These are phyloP conservation scores for Apostichopus parvimensis DNA, from an alignment of 35 echinoderm and acorn worm genomes.

Conservation along the genomic window DNA sequence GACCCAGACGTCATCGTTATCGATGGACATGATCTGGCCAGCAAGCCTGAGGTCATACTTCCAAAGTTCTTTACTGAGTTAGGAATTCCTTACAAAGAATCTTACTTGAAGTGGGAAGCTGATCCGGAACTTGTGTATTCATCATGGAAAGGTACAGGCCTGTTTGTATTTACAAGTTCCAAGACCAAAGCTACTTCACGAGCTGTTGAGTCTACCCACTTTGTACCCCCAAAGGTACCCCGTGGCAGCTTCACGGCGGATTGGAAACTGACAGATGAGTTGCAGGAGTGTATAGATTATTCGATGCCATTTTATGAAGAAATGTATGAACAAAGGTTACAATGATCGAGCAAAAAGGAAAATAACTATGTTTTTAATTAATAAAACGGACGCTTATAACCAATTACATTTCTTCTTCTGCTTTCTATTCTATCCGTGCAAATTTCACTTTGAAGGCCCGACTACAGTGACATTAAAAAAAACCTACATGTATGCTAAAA, in stretches of 20 bases:
- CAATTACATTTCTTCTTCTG: no score
- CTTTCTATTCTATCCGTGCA: no score
- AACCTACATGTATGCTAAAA: no score
- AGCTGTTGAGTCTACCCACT: background rate
- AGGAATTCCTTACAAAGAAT: background rate
- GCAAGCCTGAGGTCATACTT: background rate
- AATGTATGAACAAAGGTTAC: slow-evolving; percentile 13
- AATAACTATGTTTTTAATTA: background rate
- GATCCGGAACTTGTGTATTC: slow-evolving; percentile 13
- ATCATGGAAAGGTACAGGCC: background rate
- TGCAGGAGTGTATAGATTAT: slow-evolving; percentile 26
- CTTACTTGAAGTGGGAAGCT: slow-evolving; percentile 9
- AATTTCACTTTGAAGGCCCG: no score
- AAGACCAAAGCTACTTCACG: background rate
- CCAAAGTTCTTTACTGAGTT: no score
- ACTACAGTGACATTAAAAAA: no score
- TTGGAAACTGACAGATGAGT: slow-evolving; percentile 34
- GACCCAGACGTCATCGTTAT: no score
- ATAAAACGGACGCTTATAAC: no score
- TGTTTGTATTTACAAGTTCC: background rate
- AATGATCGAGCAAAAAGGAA: background rate
- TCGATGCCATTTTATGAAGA: slow-evolving; percentile 17
- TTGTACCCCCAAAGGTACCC: background rate
- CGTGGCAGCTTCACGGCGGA: background rate
- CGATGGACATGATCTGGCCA: background rate